Evolutionary conservation across 1,140 invertebrate species (phyloP).

Genomic region (Pantala flavescens): DNA sequence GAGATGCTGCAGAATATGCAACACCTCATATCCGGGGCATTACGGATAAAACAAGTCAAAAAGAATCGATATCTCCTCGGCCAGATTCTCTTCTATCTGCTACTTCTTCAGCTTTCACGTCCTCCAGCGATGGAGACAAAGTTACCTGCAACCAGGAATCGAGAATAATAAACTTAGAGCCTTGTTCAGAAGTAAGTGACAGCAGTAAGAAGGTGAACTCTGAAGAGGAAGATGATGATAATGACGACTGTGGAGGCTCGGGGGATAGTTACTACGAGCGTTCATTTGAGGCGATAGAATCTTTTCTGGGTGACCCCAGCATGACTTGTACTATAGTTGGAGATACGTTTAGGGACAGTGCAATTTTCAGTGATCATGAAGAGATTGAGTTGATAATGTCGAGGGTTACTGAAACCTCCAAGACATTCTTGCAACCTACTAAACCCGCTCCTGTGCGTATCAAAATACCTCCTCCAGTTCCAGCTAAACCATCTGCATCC

Average conservation of each 20-base stretch:
- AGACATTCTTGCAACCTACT: background rate
- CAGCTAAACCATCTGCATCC: constrained; percentile 27
- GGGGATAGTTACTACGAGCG: constrained; percentile 62
- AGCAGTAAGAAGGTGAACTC: background rate
- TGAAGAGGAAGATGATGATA: constrained; percentile 23
- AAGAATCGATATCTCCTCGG: constrained; percentile 36
- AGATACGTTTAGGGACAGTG: constrained; percentile 67
- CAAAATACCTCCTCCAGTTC: constrained; percentile 34
- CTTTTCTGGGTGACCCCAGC: constrained; percentile 28
- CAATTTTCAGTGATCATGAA: constrained; percentile 68
- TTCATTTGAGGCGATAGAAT: constrained; percentile 63
- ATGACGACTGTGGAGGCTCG: constrained; percentile 33
- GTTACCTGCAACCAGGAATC: constrained; percentile 22
- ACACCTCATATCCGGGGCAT: constrained; percentile 42
- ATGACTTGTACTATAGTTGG: constrained; percentile 35
- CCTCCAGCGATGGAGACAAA: constrained; percentile 46
- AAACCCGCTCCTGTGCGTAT: constrained; percentile 6
- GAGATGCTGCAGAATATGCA: constrained; percentile 72
- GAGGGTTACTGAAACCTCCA: background rate
- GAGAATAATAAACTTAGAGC: background rate
- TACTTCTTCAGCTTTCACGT: constrained; percentile 38
- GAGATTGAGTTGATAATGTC: constrained; percentile 30
- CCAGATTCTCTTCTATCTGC: constrained; percentile 45
- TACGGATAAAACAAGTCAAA: constrained; percentile 37
- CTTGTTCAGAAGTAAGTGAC: background rate